Evolutionary conservation across 2,797 vertebrate species (phyloP), one percentile per base, ranked within the genome.

Genomic region (Chaetophractus vellerosus): DNA sequence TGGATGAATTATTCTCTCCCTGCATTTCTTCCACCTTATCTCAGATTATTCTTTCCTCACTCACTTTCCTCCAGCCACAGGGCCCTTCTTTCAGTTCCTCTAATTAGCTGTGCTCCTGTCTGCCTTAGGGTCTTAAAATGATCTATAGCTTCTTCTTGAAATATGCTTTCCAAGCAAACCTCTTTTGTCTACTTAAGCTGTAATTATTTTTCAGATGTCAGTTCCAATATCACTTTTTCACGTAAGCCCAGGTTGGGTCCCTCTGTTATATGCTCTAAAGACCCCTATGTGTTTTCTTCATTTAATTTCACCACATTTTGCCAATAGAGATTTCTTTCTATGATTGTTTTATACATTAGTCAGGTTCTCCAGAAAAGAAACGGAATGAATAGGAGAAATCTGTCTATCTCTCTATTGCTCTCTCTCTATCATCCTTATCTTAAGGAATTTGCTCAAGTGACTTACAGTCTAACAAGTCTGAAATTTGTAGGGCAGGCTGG

Each of bases 271-370:
- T 78, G 19, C 38, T 63, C 9, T 79, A 21, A 52, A n/a, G 3
- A 55, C 9, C 12, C 63, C 28, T 81, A 11, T 50, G 12, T 9
- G 14, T 59, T 57, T 80, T 72, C 16, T 31, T 61, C 28, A 57
- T 64, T 83, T 76, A 80, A 95, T 66, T 81, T 87, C 31, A 82
- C 16, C 38, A 59, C 16, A 59, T 86, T 75, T 80, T 91, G 41
- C 50, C 71, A 95, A 19, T 52, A 76, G 9, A 7, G 45, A 90
- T 85, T 59, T 48, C 24, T 86, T 79, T 79, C 19, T 68, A 24
- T 68, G 16, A 72, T 52, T 76, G 38, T 36, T 96, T 94, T 80
- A 85, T 71, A 9, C 18, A 52, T 52, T 18, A 52, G 52, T 52
- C 16, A 52, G 52, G 52, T 52, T 52, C 52, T 52, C 50, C 16